Evolutionary conservation across 2,888 invertebrate species (phyloP), one percentile per base, ranked within the genome.

Genomic region (Acrocyrtus sp.): DNA sequence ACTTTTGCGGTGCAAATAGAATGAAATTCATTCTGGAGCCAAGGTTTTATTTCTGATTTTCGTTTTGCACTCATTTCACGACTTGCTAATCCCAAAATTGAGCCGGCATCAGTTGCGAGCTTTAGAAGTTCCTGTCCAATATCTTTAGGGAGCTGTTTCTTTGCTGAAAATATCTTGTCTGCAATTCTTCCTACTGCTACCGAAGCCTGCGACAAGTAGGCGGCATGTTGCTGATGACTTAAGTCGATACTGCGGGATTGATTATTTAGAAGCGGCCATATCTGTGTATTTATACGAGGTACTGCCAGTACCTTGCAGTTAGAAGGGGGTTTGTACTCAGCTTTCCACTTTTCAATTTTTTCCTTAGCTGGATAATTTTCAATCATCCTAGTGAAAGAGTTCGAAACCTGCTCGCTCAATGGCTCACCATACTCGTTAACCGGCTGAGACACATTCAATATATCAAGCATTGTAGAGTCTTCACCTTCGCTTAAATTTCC

Each of bases 391-490:
- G 10, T 6, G 10, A 63, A 26, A 0, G 62, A 63, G 17, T 63
- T 19, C n/a, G 62, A 51, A 24, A 62, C 39, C 8, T 34, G 34
- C 15, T 21, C 2, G n/a, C 22, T 12, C 10, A 53, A n/a, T n/a
- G 34, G 24, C 3, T 19, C 22, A 2, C 62, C 62, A 41, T 39
- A 51, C 43, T 63, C 62, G 10, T 21, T 22, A 3, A 17, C 2
- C 2, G 62, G 51, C 15, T 63, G 53, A 2, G 51, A 24, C 22
- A 26, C 53, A 24, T 63, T 63, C 1, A 63, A 19, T 2, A 63
- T 63, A 1, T 63, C 39, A 1, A 53, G 1, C 15, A 63, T 10
- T 2, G 27, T 22, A 12, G 17, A 24, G 12, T 62, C 51, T 1
- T 62, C n/a, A n/a, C 22, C 0, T 21, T 17, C n/a, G n/a, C n/a